Percentiles rank a stretch among this genome's conserved stretches.
phyloP scores from a whole-genome alignment of 1,140 invertebrate genomes.

The Linepithema humile region DNA sequence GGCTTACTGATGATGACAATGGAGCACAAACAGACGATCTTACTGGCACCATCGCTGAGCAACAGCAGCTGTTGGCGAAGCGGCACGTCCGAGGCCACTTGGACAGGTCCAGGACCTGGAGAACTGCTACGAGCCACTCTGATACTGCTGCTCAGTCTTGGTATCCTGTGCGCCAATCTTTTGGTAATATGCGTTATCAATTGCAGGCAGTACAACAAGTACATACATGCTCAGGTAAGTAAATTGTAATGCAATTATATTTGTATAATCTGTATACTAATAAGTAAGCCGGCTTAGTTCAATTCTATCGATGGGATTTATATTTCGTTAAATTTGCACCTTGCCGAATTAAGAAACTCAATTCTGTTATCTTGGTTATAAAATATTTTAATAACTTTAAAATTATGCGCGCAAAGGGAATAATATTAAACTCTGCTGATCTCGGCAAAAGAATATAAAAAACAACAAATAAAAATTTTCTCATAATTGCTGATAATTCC shows the following conservation, averaged over 20 bases:
- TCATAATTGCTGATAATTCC: too few species aligned
- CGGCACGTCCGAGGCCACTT: constrained; percentile 86
- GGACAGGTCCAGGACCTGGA: constrained; percentile 86
- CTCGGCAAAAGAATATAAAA: not conserved
- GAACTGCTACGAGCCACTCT: constrained; percentile 90
- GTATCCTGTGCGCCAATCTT: constrained; percentile 91
- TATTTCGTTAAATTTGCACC: not conserved
- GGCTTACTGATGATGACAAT: constrained; percentile 62
- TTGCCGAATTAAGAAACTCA: not conserved
- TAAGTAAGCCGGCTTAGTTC: not conserved
- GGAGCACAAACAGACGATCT: constrained; percentile 84
- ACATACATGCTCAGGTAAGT: constrained; percentile 93
- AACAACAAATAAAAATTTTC: not conserved
- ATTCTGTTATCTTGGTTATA: not conserved
- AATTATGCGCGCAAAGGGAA: not conserved
- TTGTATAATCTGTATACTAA: not conserved
- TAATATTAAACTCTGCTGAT: not conserved
- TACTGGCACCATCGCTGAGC: constrained; percentile 90
- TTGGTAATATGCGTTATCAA: constrained; percentile 93
- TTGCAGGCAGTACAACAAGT: constrained; percentile 91
- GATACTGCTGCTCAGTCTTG: constrained; percentile 89
- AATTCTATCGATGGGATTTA: not conserved
- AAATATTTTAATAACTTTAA: not conserved
- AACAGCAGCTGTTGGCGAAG: constrained; percentile 92
- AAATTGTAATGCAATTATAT: not conserved